phyloP scores from a whole-genome alignment of 1,140 invertebrate species.

The Halotydeus destructor region DNA sequence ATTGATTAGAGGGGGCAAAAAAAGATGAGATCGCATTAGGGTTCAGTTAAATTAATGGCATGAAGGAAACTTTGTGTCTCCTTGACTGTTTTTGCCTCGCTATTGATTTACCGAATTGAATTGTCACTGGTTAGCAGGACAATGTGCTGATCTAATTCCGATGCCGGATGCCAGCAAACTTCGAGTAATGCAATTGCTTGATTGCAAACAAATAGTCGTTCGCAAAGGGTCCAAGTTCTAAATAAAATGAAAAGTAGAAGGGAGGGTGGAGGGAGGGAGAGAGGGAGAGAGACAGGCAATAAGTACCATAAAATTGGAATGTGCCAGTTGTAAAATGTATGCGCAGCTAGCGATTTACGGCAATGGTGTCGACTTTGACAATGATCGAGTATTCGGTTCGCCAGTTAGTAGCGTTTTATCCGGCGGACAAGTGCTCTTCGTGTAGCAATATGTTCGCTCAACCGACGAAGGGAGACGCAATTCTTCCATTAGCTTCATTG shows the following conservation, averaged over 20 bases:
- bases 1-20: conserved; percentile 14
- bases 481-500: too few relatives aligned
- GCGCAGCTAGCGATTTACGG: too few relatives aligned
- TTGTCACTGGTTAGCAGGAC: conserved; percentile 60
- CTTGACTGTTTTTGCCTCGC: too few relatives aligned
- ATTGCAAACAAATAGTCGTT: conserved; percentile 23
- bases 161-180: conserved; percentile 59
- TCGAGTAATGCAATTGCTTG: conserved; percentile 24
- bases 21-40: background rate
- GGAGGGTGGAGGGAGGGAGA: background rate
- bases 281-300: background rate
- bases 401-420: too few relatives aligned
- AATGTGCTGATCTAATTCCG: conserved; percentile 42
- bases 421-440: too few relatives aligned
- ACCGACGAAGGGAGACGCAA: too few relatives aligned
- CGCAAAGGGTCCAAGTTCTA: conserved; percentile 20
- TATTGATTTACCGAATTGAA: conserved; percentile 37
- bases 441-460: too few relatives aligned
- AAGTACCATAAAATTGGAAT: background rate
- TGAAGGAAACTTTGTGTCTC: conserved; percentile 12
- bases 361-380: too few relatives aligned
- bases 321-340: too few relatives aligned
- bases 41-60: conserved; percentile 2
- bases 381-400: too few relatives aligned
- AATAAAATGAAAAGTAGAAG: conserved; percentile 3